Conservation (phyloP, 2,888 invertebrate genomes). For the Eupithecia subfuscata region DNA sequence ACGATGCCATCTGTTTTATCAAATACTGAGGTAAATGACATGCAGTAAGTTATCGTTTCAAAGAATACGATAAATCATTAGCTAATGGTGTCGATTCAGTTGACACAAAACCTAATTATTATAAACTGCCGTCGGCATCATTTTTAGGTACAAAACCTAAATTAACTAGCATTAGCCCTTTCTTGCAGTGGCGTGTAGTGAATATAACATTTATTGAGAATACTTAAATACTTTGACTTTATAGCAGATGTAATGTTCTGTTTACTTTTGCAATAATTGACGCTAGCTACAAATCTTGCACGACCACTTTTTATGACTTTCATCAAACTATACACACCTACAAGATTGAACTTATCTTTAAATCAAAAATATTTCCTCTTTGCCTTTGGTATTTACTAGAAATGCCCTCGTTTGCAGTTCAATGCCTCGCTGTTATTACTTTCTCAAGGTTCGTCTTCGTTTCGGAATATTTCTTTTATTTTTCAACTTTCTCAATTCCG, state of each 20-base stretch:
- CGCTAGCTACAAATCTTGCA: background rate
- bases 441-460: slow-evolving; percentile 8
- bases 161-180: no score
- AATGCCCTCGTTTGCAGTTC: background rate
- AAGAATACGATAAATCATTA: background rate
- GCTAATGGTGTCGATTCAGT: background rate
- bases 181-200: no score
- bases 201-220: no score
- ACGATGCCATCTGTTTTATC: background rate
- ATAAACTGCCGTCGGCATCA: no score
- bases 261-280: no score
- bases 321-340: background rate
- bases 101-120: background rate
- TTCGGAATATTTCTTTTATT: background rate
- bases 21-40: background rate
- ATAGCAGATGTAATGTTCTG: no score
- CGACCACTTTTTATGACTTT: no score
- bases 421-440: slow-evolving; percentile 3
- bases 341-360: background rate
- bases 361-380: background rate
- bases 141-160: no score
- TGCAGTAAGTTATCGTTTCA: background rate
- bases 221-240: no score
- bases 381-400: background rate
- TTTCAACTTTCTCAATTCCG: background rate